phyloP scores from a whole-genome alignment of 2,888 invertebrate genomes.

The Plutella xylostella region DNA sequence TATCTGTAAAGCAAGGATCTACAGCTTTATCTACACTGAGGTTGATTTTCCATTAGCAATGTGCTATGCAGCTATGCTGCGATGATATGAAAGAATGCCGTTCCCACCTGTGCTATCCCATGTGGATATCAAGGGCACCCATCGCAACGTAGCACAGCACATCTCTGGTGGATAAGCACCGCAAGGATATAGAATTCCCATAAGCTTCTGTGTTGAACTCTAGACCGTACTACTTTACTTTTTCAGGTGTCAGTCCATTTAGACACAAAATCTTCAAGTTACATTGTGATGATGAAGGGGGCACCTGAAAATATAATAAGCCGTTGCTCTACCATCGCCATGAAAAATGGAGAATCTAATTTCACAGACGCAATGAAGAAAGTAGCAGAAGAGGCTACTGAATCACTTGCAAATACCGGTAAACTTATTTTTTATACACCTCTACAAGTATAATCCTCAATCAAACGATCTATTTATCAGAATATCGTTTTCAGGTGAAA shows the following conservation, averaged over 20 bases:
- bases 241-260: slow-evolving; percentile 77
- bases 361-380: slow-evolving; percentile 34
- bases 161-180: no score
- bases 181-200: no score
- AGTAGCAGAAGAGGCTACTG: slow-evolving; percentile 32
- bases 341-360: slow-evolving; percentile 79
- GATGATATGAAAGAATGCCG: no score
- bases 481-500: slow-evolving; percentile 73
- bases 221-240: no score
- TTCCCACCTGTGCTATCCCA: background rate
- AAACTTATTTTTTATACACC: no score
- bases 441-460: background rate
- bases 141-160: no score
- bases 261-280: slow-evolving; percentile 81
- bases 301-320: slow-evolving; percentile 94
- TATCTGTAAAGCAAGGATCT: background rate
- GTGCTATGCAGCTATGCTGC: no score
- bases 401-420: slow-evolving; percentile 50
- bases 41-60: background rate
- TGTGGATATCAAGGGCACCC: no score
- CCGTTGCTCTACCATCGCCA: slow-evolving; percentile 83
- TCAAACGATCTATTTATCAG: background rate
- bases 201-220: no score
- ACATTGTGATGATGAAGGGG: slow-evolving; percentile 94
- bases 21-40: background rate